Base-by-base conservation (phyloP, 2,888 invertebrate genomes). In the Candidula unifasciata region DNA sequence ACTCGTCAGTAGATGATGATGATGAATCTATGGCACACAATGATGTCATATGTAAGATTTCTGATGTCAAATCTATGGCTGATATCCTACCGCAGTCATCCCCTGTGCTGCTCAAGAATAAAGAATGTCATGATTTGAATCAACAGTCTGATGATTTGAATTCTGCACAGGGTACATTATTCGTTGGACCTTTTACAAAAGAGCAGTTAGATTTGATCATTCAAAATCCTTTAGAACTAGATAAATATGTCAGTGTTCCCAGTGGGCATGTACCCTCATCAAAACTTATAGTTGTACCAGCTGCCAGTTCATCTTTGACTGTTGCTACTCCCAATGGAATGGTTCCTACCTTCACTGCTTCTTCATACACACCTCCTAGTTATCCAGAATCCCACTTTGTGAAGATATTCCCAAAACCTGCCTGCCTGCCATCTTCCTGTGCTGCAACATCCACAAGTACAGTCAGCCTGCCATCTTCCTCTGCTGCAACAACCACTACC, bases 101-200 rank as follows among this genome's bases (percentile, higher is more conserved):
- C 3, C 24, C 71, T 21, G 37, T 21, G 3, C 33, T 69, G 3
- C 37, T 37, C 37, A 37, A 71, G 21, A 24, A 18, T 2, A 73
- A 44, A 1, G 6, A 66, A 66, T n/a, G n/a, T n/a, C n/a, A n/a
- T n/a, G 44, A 44, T 44, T 44, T 44, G 5, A 44, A 44, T 10
- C 44, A 44, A 44, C 44, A 44, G 44, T 27, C 13, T 8, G 44
- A 44, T 27, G 21, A 52, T 73, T 24, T 5, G 10, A 73, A 24
- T 10, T 44, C n/a, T 24, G 10, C 73, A 73, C 33, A 78, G 21
- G 78, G 37, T 27, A 35, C 18, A 13, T 24, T 64, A 16, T 78
- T 78, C 37, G 60, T 78, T 3, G 78, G 78, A 3, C 78, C 78
- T n/a, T 64, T 78, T 21, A 64, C 60, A 37, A 78, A 78, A 60